Base-by-base conservation (phyloP, 1,140 invertebrate species). In the Drosophila baimaii region DNA sequence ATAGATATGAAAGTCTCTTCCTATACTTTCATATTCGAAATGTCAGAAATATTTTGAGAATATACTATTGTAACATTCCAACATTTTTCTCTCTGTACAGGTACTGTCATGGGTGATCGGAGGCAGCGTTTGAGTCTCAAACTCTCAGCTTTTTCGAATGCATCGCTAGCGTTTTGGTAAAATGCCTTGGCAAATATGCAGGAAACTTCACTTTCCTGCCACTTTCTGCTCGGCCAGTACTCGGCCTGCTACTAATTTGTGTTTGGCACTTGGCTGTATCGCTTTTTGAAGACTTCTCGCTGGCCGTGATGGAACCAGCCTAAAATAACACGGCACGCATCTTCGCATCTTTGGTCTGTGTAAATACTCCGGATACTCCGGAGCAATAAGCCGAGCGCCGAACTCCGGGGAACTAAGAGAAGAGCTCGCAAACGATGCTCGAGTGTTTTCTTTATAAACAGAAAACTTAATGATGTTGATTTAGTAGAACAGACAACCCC, bases 391-490 rank as follows among this genome's bases (percentile, higher is more conserved):
- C 76, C 63, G 66, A 62, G 46, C 25, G 68, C 46, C 35, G 31
- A 57, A 68, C 35, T 39, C 62, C 62, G 46, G 66, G 41, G 66
- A 79, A 54, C 71, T 46, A 52, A 27, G 39, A 52, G 61, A 66
- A 74, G 79, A 79, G 84, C 85, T 71, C 62, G 63, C 79, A 68
- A 72, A 66, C 70, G 71, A 75, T 77, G 83, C 69, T 88, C 64
- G 77, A 88, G 84, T 88, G 83, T 88, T 88, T 88, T 88, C 84
- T 88, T 89, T 89, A 89, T 88, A 88, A 88, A 88, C 83, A 88
- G 84, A 89, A 88, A 89, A 83, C 83, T 80, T 88, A 88, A 88
- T 89, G 83, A 88, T 88, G 83, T 88, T 88, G 83, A 89, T 83
- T 89, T 88, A 88, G 84, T 89, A 77, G 80, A 88, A 83, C 84